Evolutionary conservation across 2,113 vertebrate genomes (phyloP), one percentile per base, ranked within the genome.

Genomic region (Aegypius monachus): DNA sequence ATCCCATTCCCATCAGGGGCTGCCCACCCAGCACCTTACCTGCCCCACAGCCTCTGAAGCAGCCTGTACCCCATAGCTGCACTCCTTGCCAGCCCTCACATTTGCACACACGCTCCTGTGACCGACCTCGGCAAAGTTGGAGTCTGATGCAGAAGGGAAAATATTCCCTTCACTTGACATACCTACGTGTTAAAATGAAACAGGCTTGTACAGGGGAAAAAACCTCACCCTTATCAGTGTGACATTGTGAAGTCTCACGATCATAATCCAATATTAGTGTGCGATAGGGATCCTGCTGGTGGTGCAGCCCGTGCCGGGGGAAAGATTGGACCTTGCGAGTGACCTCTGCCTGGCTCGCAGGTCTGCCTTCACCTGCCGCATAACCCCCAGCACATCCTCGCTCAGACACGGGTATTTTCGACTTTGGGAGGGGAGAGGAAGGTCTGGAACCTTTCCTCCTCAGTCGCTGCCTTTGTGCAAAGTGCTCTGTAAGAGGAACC

Each of bases 61-160:
- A 59, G 52, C 36, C 38, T 34, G 43, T 15, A 42, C 61, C 80
- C 78, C 66, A 42, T 8, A 82, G 4, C 56, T 3, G 14, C 58
- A 4, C 48, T 72, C 74, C 62, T 72, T 62, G 58, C 77, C 86
- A 85, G 62, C 84, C 70, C 88, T 94, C 91, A 65, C 84, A 50
- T 89, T 73, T n/a, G 29, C 53, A 81, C 14, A 11, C 62, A 38
- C 0, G 2, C 47, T 90, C 71, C 45, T 7, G 26, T 77, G 78
- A 88, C 66, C 0, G 16, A 38, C n/a, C 74, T 77, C 21, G 0
- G 89, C 21, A 8, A 93, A 97, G 94, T 19, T 86, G 73, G 95
- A 91, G 78, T 23, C 96, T 97, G 97, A 97, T 97, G 94, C 97
- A 97, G 85, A 73, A 93, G 74, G 97, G 96, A 97, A 97, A 97